These are phyloP conservation scores for Orthosia gothica DNA, from an alignment of 2,888 invertebrate genomes.

Conservation along the genomic window DNA sequence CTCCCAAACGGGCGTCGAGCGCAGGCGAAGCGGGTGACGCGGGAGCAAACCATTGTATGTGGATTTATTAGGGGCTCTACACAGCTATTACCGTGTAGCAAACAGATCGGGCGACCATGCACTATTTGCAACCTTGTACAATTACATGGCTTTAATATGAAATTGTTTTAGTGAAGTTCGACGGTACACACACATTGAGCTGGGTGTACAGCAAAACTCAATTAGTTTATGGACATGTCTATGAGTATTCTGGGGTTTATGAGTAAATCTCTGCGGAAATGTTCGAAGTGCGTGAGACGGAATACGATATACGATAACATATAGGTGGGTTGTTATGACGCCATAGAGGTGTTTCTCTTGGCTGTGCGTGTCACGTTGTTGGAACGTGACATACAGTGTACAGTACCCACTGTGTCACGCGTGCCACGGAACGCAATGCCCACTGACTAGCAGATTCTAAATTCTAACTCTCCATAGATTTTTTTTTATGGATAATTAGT, in stretches of 20 bases:
- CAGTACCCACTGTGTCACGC: constrained; percentile 55
- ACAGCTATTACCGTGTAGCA: constrained; percentile 58
- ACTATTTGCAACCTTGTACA: constrained; percentile 43
- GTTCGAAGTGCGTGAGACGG: constrained; percentile 48
- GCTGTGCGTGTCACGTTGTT: constrained; percentile 43
- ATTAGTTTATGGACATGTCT: constrained; percentile 60
- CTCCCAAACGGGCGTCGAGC: constrained; percentile 14
- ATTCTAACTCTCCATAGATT: too few species aligned
- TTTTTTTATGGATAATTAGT: too few species aligned
- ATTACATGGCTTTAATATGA: constrained; percentile 39
- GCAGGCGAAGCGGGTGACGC: constrained; percentile 38
- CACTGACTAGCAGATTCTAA: too few species aligned
- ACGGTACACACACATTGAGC: constrained; percentile 33
- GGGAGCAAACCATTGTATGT: constrained; percentile 46
- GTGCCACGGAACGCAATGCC: constrained; percentile 66
- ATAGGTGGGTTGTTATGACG: constrained; percentile 33
- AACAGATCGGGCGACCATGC: constrained; percentile 54
- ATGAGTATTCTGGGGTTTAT: constrained; percentile 52
- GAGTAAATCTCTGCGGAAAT: constrained; percentile 60
- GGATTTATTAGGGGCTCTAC: constrained; percentile 63
- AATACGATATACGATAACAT: too few species aligned
- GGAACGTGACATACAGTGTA: background rate
- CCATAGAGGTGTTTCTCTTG: constrained; percentile 37
- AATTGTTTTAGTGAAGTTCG: constrained; percentile 42
- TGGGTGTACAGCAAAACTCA: constrained; percentile 47